phyloP scores from a whole-genome alignment of 1,140 invertebrate genomes.

The Propsilocerus akamusi region DNA sequence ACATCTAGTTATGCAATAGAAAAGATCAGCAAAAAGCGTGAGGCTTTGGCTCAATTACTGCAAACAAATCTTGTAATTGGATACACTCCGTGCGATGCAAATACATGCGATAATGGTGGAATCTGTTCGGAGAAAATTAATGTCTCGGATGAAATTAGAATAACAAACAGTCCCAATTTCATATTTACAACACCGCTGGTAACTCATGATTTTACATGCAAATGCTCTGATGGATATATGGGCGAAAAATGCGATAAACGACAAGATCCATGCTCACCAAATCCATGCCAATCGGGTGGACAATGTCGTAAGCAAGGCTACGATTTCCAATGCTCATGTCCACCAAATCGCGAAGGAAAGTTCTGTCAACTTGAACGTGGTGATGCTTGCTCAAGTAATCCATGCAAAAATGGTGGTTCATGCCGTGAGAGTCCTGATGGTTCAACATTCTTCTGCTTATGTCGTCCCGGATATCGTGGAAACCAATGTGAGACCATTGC shows the following conservation, averaged over 20 bases:
- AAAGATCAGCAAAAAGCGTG: conserved; percentile 38
- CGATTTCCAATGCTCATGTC: conserved; percentile 68
- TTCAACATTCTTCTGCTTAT: conserved; percentile 76
- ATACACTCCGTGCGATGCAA: conserved; percentile 49
- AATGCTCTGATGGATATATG: conserved; percentile 59
- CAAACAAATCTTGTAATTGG: conserved; percentile 36
- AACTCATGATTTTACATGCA: conserved; percentile 55
- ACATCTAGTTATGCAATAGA: conserved; percentile 39
- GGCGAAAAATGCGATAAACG: conserved; percentile 60
- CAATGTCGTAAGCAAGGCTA: conserved; percentile 64
- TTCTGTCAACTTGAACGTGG: conserved; percentile 67
- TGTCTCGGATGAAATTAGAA: conserved; percentile 39
- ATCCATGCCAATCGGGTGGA: conserved; percentile 64
- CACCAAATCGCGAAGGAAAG: conserved; percentile 53
- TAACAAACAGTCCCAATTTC: conserved; percentile 54
- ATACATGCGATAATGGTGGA: conserved; percentile 56
- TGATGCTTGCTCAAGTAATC: conserved; percentile 63
- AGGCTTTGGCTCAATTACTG: conserved; percentile 39
- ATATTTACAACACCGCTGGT: conserved; percentile 66
- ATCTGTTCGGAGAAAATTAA: conserved; percentile 51
- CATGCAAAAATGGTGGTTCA: conserved; percentile 76
- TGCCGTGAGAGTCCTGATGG: conserved; percentile 72
- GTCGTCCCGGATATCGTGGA: conserved; percentile 71
- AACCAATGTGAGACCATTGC: conserved; percentile 70
- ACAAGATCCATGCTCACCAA: conserved; percentile 80